These are phyloP conservation scores for Silurus glanis DNA, from an alignment of 2,113 vertebrate species.

Conservation along the genomic window DNA sequence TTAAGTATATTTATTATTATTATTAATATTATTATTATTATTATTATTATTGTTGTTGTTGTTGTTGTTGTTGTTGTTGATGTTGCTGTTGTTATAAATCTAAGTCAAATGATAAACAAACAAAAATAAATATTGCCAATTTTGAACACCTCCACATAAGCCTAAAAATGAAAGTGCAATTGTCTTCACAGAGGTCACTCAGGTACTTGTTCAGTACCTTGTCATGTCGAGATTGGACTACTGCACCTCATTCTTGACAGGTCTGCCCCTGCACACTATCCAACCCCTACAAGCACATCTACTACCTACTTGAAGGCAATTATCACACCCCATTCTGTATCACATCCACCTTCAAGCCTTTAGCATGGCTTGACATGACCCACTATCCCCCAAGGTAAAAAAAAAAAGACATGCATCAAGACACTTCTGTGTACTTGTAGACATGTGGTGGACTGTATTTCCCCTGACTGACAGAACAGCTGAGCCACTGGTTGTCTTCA, in stretches of 20 bases:
- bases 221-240: not conserved
- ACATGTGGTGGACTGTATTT: not conserved
- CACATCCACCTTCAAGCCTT: not conserved
- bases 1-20: not conserved
- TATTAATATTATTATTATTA: not conserved
- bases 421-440: constrained; percentile 1
- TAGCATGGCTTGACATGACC: constrained; percentile 7
- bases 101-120: not conserved
- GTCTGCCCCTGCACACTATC: constrained; percentile 1
- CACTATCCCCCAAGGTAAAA: not conserved
- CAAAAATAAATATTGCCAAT: not conserved
- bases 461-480: constrained; percentile 2
- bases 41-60: not conserved
- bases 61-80: not conserved
- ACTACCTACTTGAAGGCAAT: not conserved
- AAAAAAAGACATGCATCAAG: constrained; percentile 5
- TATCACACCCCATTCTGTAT: not conserved
- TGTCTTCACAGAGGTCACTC: not conserved
- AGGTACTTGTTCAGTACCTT: not conserved
- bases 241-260: not conserved
- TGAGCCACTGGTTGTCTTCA: constrained; percentile 1
- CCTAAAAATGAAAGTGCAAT: not conserved
- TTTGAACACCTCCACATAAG: not conserved
- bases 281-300: not conserved
- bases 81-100: not conserved